Base-by-base conservation (phyloP, 1,140 invertebrate species). In the Nymphalis io region DNA sequence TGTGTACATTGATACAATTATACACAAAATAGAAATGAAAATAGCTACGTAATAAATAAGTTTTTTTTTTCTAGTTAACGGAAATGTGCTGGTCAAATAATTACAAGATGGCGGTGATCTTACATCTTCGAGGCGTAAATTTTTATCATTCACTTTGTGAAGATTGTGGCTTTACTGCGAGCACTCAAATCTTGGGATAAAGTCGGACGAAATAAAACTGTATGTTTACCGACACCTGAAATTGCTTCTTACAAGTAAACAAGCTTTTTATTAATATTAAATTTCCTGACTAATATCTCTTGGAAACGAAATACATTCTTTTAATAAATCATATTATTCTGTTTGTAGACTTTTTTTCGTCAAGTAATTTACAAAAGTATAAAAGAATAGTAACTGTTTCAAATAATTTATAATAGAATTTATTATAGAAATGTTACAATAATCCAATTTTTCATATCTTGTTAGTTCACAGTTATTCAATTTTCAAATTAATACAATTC, bases 201-300 rank as follows among this genome's bases (percentile, higher is more conserved):
- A 61, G 51, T 46, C 60, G 65, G 42, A 70, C 40, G 75, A 68
- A 70, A 70, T 55, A 62, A 68, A 64, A 20, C 44, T 67, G 18
- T 53, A 27, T 58, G 33, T 68, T 74, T 70, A 59, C 64, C 51
- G 57, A n/a, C 57, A 38, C 57, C 40, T 55, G 68, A 65, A 71
- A 71, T 71, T 74, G 62, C 59, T 60, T 71, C 4, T 64, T 67
- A 13, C 33, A 40, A 65, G 57, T 57, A 68, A 74, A 60, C 57
- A 60, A 62, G 44, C 38, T 6, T 60, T 74, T 70, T 74, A 70
- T 67, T 70, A 74, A 74, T 70, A 57, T 58, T 64, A 16, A 55
- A 40, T 57, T 48, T 23, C n/a, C 8, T 11, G n/a, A 10, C 15
- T 48, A 18, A 48, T 48, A 48, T 18, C 27, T 38, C 8, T 38